Base-by-base conservation (phyloP, 2,113 vertebrate species). In the Natator depressus region DNA sequence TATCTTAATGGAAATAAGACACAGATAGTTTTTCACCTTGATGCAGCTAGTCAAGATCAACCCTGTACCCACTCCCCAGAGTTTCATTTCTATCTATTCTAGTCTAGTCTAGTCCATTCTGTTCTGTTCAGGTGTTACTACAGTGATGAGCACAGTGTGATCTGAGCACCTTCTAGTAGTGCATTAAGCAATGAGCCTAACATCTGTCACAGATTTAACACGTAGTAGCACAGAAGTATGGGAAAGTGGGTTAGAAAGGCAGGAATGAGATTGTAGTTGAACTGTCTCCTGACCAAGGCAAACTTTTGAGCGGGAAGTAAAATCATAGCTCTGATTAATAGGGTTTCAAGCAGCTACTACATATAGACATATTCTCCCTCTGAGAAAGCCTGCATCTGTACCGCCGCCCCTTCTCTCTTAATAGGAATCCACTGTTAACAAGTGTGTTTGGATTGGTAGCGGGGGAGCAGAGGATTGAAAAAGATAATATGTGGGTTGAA, bases 331-430 rank as follows among this genome's bases (percentile, higher is more conserved):
- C 6, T 55, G 83, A 85, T 89, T 50, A 46, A 81, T 89, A 35
- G 76, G 76, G 7, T 81, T 94, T 75, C 62, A 53, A 82, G 49
- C 72, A 87, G 51, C 59, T 83, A 6, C 72, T 85, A 76, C 29
- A 59, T 84, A 54, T 50, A 65, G 78, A 80, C 46, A 50, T 54
- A 51, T 49, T 83, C 82, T 53, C 57, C 57, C 54, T 76, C 92
- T 97, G 96, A 91, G 97, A 97, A 96, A 95, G 31, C 78, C 89
- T 83, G 47, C 95, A 89, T 76, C 72, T 95, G 96, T 91, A 42
- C 88, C 50, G 5, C 83, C 54, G 59, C 75, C 93, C 62, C 75
- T 42, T 51, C 54, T 47, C 16, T 24, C 11, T 35, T 84, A 35
- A 51, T 53, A 83, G 27, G 82, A 85, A 35, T 46, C 59, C 87